A percentile compares a stretch with the other conserved stretches of the same genome.
phyloP scores from a whole-genome alignment of 1,140 invertebrate species.

The Cyphomyrmex costatus region DNA sequence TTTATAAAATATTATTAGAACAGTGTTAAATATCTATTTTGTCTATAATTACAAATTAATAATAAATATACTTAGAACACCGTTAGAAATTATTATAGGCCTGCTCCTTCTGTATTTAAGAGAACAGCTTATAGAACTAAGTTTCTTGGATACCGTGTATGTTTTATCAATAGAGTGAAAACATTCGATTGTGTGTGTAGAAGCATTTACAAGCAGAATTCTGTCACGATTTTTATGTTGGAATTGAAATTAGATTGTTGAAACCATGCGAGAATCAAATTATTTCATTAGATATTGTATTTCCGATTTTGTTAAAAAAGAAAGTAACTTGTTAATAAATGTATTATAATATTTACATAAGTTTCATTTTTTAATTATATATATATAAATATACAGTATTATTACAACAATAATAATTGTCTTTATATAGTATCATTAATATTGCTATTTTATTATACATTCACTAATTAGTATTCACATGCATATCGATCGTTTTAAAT shows the following conservation, averaged over 20 bases:
- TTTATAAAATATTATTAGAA: not conserved
- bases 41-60: not conserved
- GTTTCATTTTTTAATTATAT: not conserved
- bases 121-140: not conserved
- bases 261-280: too few species aligned
- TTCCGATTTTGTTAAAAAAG: too few species aligned
- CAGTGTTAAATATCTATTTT: not conserved
- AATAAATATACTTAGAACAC: not conserved
- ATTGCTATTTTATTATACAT: conserved; percentile 1
- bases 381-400: not conserved
- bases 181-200: not conserved
- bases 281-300: too few species aligned
- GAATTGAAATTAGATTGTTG: conserved; percentile 4
- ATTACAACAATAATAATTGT: not conserved
- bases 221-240: not conserved
- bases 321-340: too few species aligned
- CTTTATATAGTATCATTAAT: not conserved
- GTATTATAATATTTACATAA: too few species aligned
- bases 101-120: not conserved
- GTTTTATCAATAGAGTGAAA: conserved; percentile 70
- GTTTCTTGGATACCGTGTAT: conserved; percentile 14
- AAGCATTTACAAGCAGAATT: not conserved
- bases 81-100: conserved; percentile 19
- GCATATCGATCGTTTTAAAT: not conserved
- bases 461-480: not conserved